Evolutionary conservation across 2,888 invertebrate species (phyloP).

Genomic region (Timema podura): DNA sequence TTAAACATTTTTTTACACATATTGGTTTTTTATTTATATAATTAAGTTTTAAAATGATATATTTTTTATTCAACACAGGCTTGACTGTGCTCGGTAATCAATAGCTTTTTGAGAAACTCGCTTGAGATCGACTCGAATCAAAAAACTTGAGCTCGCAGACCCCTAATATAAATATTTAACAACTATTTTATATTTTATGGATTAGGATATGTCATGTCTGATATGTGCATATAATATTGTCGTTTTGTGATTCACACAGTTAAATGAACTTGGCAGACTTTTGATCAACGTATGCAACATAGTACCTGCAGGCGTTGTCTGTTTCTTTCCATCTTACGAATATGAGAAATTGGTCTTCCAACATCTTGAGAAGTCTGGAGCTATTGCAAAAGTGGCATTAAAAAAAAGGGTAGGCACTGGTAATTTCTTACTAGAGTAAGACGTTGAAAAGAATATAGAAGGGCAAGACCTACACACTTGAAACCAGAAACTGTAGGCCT

Average conservation of each 20-base stretch:
- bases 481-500: too few species aligned
- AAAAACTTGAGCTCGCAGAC: background rate
- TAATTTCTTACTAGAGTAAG: background rate
- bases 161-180: background rate
- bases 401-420: slow-evolving; percentile 57
- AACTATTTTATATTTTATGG: slow-evolving; percentile 2
- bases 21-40: too few species aligned
- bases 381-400: slow-evolving; percentile 59
- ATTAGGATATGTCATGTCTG: background rate
- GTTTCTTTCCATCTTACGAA: slow-evolving; percentile 91
- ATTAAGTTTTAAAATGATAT: too few species aligned
- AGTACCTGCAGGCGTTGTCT: slow-evolving; percentile 87
- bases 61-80: too few species aligned
- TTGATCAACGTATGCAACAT: slow-evolving; percentile 71
- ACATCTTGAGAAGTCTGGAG: slow-evolving; percentile 57
- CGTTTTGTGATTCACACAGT: slow-evolving; percentile 48
- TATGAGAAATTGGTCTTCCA: slow-evolving; percentile 70
- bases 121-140: too few species aligned
- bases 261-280: slow-evolving; percentile 71
- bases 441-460: too few species aligned
- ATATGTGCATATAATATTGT: slow-evolving; percentile 19
- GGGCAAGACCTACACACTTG: too few species aligned
- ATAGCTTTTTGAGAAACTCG: too few species aligned
- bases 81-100: too few species aligned
- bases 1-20: too few species aligned